Percentiles rank a stretch among this genome's conserved stretches.
phyloP scores from a whole-genome alignment of 2,113 vertebrate genomes.

The Tachysurus vachellii region DNA sequence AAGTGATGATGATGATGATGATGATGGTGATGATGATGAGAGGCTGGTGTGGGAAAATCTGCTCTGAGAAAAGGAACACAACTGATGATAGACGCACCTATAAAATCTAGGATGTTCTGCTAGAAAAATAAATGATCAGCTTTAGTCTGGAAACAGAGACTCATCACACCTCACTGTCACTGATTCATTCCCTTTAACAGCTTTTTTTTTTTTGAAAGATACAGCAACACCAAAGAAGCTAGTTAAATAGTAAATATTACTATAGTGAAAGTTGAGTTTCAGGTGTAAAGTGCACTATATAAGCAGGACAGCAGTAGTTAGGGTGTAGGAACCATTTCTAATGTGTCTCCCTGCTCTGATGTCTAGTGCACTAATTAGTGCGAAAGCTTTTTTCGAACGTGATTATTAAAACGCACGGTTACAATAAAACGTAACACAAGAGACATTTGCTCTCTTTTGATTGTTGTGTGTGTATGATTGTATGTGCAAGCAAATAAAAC shows the following conservation, averaged over 20 bases:
- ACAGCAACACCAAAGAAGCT: constrained; percentile 68
- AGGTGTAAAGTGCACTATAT: neutral
- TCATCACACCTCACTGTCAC: neutral
- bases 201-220: constrained; percentile 47
- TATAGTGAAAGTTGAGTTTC: neutral
- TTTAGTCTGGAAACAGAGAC: neutral
- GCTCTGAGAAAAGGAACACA: neutral
- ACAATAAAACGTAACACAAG: neutral
- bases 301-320: neutral
- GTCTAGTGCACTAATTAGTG: neutral
- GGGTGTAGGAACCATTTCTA: neutral
- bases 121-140: neutral
- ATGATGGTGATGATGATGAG: too few species aligned
- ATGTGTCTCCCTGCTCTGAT: neutral
- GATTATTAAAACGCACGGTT: neutral
- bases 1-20: neutral
- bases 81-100: neutral
- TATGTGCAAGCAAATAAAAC: neutral
- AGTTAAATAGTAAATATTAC: neutral
- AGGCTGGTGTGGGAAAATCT: neutral
- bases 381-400: neutral
- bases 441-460: neutral
- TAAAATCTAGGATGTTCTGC: neutral
- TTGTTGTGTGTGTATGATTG: neutral
- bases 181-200: neutral